These are phyloP conservation scores for Triplophysa dalaica DNA, from an alignment of 2,113 vertebrate species.

Conservation along the genomic window DNA sequence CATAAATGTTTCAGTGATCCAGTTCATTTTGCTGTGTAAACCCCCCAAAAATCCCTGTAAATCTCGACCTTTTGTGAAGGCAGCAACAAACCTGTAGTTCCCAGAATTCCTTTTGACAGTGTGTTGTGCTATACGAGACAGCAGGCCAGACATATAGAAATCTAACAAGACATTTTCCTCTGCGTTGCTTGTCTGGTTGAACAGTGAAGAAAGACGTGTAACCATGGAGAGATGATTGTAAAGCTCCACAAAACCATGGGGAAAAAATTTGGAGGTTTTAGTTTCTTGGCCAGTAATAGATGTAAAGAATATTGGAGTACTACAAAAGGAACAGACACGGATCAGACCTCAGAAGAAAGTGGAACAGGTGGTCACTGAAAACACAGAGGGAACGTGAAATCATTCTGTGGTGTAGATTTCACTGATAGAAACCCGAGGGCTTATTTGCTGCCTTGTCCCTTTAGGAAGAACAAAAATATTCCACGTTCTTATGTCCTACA, in stretches of 20 bases:
- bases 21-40: constrained; percentile 63
- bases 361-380: constrained; percentile 75
- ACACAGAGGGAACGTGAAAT: constrained; percentile 64
- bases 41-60: constrained; percentile 57
- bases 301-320: constrained; percentile 67
- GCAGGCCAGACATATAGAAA: constrained; percentile 62
- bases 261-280: constrained; percentile 67
- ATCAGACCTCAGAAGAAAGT: constrained; percentile 49
- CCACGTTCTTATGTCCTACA: constrained; percentile 57
- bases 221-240: constrained; percentile 60
- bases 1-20: constrained; percentile 65
- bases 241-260: constrained; percentile 60
- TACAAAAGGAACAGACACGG: constrained; percentile 59
- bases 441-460: constrained; percentile 69
- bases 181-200: constrained; percentile 54
- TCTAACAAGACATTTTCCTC: constrained; percentile 54
- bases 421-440: constrained; percentile 67
- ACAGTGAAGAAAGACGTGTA: constrained; percentile 59
- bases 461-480: constrained; percentile 73
- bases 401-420: constrained; percentile 72
- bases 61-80: constrained; percentile 66
- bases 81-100: constrained; percentile 14
- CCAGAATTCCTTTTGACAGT: constrained; percentile 53
- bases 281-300: constrained; percentile 67
- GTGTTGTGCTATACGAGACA: constrained; percentile 57